Evolutionary conservation across 2,888 invertebrate species (phyloP), one percentile per base, ranked within the genome.

Genomic region (Malacosoma neustria): DNA sequence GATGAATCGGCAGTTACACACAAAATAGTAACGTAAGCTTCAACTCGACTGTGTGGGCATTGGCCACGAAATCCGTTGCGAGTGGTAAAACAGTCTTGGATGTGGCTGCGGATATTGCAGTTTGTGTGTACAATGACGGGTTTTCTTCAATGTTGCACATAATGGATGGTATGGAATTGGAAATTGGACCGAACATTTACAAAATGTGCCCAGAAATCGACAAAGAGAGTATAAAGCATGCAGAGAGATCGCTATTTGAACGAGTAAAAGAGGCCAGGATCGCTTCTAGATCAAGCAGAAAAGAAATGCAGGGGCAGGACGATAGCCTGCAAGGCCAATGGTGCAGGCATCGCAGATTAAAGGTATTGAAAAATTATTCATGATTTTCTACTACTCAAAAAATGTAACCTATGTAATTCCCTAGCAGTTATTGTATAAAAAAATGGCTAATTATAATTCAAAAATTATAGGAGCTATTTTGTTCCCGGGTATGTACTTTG

Each of bases 241-340:
- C 13, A 33, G 12, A 33, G 13, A 33, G 33, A 33, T 14, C 14
- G 13, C 12, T 32, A 14, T 13, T n/a, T 13, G 32, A 3, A 11
- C 32, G 5, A n/a, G 14, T 32, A 32, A 32, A 32, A 32, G 7
- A 32, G 32, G 32, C 32, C 5, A 32, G 13, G 13, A 32, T 32
- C 12, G 13, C 32, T 29, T 30, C 35, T 30, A 36, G 13, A 14
- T 36, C 36, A 13, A 30, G 31, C 31, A 31, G 15, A 31, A 36
- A 36, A 36, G 36, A 36, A 31, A 36, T 30, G 15, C 30, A 31
- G 31, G 22, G 15, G 15, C 31, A 36, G 35, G 35, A 36, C 3
- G 31, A 36, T 36, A 36, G 31, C 31, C 13, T 36, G 11, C 14
- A 36, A 36, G 30, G 31, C 11, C 14, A 36, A 35, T 35, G 30